These are phyloP conservation scores for Cryptomyrus ogoouensis DNA, from an alignment of 2,113 vertebrate species.

Conservation along the genomic window DNA sequence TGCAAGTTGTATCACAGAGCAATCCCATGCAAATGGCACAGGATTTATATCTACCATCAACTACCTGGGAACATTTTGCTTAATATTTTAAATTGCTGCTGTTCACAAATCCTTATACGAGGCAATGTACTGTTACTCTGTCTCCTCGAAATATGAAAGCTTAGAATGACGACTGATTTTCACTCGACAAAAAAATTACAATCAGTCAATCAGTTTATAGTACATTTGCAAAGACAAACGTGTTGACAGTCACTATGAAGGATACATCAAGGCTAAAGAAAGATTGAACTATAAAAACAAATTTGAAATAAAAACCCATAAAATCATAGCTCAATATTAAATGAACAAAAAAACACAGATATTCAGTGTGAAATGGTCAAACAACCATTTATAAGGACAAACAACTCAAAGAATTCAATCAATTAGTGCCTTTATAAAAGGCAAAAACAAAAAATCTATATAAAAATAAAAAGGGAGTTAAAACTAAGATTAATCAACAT, in stretches of 20 bases:
- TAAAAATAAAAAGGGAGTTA: neutral
- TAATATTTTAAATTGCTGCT: neutral
- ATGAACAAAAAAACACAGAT: neutral
- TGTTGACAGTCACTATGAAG: neutral
- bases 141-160: neutral
- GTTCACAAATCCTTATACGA: neutral
- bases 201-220: neutral
- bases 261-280: neutral
- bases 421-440: neutral
- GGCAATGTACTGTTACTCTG: neutral
- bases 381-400: neutral
- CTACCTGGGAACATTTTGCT: neutral
- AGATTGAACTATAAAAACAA: neutral
- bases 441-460: neutral
- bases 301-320: too few species aligned
- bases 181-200: too few species aligned
- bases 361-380: neutral
- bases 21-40: too few species aligned
- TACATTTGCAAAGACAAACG: neutral
- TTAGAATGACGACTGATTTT: too few species aligned
- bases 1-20: neutral
- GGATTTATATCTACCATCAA: neutral
- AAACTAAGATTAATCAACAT: neutral
- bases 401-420: neutral
- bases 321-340: too few species aligned